A percentile compares a stretch with the other conserved stretches of the same genome.
These are phyloP conservation scores for Anniella stebbinsi DNA, from an alignment of 2,797 vertebrate genomes.

Conservation along the genomic window DNA sequence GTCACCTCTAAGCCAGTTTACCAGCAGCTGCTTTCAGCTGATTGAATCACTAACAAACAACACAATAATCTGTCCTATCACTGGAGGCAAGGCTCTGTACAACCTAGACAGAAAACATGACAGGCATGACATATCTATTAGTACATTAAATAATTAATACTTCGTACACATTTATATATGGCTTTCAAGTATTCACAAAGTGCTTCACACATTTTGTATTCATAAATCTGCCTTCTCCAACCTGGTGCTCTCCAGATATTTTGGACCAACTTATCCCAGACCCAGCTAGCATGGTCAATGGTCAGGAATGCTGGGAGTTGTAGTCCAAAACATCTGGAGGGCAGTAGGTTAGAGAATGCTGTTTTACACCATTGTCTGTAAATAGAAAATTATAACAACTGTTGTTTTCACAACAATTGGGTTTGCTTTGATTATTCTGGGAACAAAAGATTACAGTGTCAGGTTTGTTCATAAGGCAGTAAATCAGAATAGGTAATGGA, in stretches of 20 bases:
- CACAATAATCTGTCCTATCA: not conserved
- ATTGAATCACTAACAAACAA: not conserved
- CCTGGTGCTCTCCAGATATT: no score
- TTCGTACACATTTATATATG: not conserved
- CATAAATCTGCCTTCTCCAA: not conserved
- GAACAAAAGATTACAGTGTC: not conserved
- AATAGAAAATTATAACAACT: not conserved
- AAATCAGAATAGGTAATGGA: slow-evolving; percentile 15
- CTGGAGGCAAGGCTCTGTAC: not conserved
- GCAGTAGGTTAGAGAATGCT: no score
- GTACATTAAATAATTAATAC: not conserved
- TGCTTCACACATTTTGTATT: not conserved
- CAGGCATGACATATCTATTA: not conserved
- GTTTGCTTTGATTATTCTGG: not conserved
- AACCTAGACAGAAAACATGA: not conserved
- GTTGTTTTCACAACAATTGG: not conserved
- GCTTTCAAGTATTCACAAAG: not conserved
- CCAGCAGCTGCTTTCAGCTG: not conserved
- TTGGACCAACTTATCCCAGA: no score
- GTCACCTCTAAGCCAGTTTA: not conserved
- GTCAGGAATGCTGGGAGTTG: not conserved
- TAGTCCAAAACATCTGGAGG: not conserved
- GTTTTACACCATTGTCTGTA: not conserved
- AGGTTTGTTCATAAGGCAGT: not conserved
- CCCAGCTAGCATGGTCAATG: no score